Conservation (phyloP, 2,797 vertebrate genomes). For the Avahi laniger region DNA sequence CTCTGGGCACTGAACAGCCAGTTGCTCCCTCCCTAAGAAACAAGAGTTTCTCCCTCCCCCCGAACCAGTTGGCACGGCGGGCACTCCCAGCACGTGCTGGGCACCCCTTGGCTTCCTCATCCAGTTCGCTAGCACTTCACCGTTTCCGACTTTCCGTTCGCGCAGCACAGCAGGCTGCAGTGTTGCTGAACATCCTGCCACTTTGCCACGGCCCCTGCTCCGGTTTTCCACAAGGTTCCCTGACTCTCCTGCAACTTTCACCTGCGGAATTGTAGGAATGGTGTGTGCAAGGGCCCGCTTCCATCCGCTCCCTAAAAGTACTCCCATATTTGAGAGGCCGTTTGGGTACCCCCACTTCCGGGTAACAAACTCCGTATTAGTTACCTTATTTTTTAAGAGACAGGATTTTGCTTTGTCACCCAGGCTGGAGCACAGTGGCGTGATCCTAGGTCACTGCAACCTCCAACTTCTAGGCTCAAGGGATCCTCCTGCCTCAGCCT, state of each 20-base stretch:
- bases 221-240: neutral
- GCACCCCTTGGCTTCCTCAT: neutral
- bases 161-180: rapidly evolving
- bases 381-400: neutral
- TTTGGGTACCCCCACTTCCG: neutral
- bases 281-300: neutral
- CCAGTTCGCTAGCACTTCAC: neutral
- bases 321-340: neutral
- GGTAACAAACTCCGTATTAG: neutral
- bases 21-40: neutral
- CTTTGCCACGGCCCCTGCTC: no score
- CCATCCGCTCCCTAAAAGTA: neutral
- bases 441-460: neutral
- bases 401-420: neutral
- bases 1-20: neutral
- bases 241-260: no score
- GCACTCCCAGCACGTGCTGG: neutral
- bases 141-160: neutral
- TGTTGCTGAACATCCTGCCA: neutral
- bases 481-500: neutral
- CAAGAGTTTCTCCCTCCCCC: no score
- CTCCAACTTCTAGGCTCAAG: neutral
- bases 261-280: no score
- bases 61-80: neutral
- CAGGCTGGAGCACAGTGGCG: neutral